Conservation (phyloP, 2,113 vertebrate species). For the Oenanthe melanoleuca region DNA sequence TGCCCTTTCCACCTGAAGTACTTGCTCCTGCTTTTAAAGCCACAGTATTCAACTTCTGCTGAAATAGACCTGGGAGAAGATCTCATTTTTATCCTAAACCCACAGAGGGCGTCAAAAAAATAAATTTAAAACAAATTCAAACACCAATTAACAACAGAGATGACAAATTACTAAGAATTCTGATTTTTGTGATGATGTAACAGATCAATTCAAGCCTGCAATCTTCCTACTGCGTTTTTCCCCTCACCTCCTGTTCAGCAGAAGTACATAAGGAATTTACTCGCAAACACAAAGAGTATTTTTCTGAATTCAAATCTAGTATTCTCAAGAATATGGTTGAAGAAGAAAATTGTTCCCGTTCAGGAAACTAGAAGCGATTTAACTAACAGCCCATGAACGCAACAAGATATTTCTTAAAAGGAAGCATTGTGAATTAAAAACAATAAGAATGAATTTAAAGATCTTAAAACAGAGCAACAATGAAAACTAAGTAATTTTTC, state of each 20-base stretch:
- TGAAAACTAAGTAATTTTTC: not conserved
- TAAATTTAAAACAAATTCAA: not conserved
- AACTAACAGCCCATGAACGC: not conserved
- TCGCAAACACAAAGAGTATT: not conserved
- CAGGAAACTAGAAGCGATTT: conserved; percentile 5
- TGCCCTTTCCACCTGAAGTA: not conserved
- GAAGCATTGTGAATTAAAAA: conserved; percentile 2
- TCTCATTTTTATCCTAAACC: not conserved
- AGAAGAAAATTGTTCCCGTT: not conserved
- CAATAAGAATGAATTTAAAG: not conserved
- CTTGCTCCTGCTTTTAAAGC: not conserved
- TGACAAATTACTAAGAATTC: not conserved
- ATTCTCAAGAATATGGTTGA: not conserved
- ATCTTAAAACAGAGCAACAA: not conserved
- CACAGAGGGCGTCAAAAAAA: not conserved
- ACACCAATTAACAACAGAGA: not conserved
- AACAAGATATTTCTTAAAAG: not conserved
- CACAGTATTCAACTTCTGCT: accelerated
- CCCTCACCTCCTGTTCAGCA: not conserved
- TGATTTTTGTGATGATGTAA: not conserved
- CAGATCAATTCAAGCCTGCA: not conserved
- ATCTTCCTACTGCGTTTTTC: not conserved
- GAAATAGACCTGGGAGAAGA: not conserved
- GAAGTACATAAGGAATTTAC: not conserved
- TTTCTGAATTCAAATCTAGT: not conserved